Percentiles rank a stretch among this genome's conserved stretches.
These are phyloP conservation scores for Nematostella vectensis DNA, from an alignment of 92 coral and sea anemone species.

Conservation along the genomic window DNA sequence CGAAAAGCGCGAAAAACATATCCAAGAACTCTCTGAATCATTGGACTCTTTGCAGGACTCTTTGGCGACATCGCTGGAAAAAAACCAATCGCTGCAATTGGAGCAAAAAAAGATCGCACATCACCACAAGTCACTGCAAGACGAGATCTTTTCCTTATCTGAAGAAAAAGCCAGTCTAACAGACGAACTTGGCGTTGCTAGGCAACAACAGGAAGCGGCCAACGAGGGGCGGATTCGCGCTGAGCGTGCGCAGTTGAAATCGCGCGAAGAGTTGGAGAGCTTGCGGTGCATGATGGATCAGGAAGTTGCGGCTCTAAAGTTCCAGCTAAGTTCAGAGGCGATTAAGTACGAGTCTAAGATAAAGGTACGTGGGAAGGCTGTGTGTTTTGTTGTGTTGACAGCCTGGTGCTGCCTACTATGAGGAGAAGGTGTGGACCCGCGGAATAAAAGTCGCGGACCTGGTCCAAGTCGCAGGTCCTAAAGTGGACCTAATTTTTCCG, in stretches of 20 bases:
- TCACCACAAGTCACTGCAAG: slow-evolving; percentile 31
- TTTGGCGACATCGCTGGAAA: slow-evolving; percentile 17
- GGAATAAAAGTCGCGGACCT: too few relatives aligned
- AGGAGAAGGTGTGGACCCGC: too few relatives aligned
- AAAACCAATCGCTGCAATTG: slow-evolving; percentile 10
- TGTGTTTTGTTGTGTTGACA: too few relatives aligned
- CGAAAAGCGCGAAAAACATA: slow-evolving; percentile 18
- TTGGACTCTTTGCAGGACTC: slow-evolving; percentile 27
- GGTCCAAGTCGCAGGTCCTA: too few relatives aligned
- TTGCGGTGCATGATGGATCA: slow-evolving; percentile 90
- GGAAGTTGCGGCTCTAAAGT: slow-evolving; percentile 86
- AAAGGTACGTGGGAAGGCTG: slow-evolving; percentile 40
- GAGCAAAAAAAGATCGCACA: slow-evolving; percentile 24
- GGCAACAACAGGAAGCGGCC: slow-evolving; percentile 75
- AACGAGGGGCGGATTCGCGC: slow-evolving; percentile 81
- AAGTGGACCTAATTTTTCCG: too few relatives aligned
- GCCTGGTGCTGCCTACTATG: too few relatives aligned
- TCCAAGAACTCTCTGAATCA: slow-evolving; percentile 37
- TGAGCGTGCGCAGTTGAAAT: slow-evolving; percentile 61
- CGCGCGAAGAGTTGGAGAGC: slow-evolving; percentile 74
- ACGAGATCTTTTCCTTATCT: slow-evolving; percentile 34
- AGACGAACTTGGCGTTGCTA: slow-evolving; percentile 45
- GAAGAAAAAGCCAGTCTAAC: slow-evolving; percentile 54
- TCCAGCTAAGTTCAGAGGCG: slow-evolving; percentile 90
- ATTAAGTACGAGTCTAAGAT: slow-evolving; percentile 84